Conservation (phyloP, 2,797 vertebrate species). For the Sebastes oblongus region DNA sequence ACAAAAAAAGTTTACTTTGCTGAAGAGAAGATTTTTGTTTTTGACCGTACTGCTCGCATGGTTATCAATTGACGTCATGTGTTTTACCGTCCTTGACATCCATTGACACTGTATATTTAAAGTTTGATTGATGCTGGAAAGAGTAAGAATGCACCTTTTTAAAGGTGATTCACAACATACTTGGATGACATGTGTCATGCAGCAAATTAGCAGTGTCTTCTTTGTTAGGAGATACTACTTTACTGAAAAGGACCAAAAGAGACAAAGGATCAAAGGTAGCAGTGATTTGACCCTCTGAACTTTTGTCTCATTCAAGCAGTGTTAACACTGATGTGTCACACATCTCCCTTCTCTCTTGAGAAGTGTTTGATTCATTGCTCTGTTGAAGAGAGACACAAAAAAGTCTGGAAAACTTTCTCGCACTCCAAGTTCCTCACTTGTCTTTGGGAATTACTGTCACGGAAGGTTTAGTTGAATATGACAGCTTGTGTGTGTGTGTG, state of each 20-base stretch:
- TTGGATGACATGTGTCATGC: conserved; percentile 3
- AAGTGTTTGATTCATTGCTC: conserved; percentile 10
- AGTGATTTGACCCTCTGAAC: conserved; percentile 7
- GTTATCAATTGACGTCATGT: conserved; percentile 9
- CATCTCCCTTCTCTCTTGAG: not conserved
- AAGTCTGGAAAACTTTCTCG: conserved; percentile 24
- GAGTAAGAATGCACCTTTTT: not conserved
- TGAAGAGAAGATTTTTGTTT: not conserved
- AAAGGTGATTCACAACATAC: conserved; percentile 7
- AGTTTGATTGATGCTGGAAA: conserved; percentile 12
- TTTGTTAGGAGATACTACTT: not conserved
- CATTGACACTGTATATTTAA: conserved; percentile 8
- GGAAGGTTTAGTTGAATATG: conserved; percentile 4
- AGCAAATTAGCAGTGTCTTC: conserved; percentile 20
- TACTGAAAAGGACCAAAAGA: not conserved
- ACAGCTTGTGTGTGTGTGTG: not conserved
- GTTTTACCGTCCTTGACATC: not conserved
- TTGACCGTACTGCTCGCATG: not conserved
- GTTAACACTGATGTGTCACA: not conserved
- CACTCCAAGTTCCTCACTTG: conserved; percentile 12
- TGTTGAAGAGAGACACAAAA: not conserved
- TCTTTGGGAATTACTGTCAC: conserved; percentile 35
- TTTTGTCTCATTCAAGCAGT: not conserved
- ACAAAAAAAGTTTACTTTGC: not conserved
- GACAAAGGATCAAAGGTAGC: not conserved